Base-by-base conservation (phyloP, 53 echinoderm and acorn worm genomes). In the Antedon mediterranea region DNA sequence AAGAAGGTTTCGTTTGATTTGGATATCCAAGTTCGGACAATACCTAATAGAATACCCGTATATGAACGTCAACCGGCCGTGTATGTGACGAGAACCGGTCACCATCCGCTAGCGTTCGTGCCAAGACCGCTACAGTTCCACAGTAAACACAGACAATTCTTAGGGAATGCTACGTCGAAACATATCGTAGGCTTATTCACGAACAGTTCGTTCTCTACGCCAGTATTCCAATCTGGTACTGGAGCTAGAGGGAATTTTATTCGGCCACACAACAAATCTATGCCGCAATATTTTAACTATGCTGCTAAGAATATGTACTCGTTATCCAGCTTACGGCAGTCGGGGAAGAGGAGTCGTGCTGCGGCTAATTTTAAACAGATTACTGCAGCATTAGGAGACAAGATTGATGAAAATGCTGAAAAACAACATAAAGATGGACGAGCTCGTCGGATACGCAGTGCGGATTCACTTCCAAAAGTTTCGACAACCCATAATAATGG, bases 1-100 rank as follows among this genome's bases (percentile, higher is more conserved):
- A 93, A 93, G 57, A 81, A 81, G 78, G 93, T 93, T 28, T 91
- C 93, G 13, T 93, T 93, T 79, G 91, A 93, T 43, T 72, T 89
- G 30, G 90, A 93, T 74, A 76, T 91, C 8, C 85, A 93, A 32
- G 88, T 93, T 0, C 82, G 83, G 32, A 93, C 93, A 9, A 93
- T 93, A 43, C 93, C 93, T 9, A 86, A 93, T 28, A 79, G 93
- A 31, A 91, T 93, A 20, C 93, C 93, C 0, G 33, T 87, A 14
- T 93, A 93, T 37, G 93, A 93, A 77, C 71, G 91, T 30, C 78
- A 88, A 0, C 93, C 93, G 9, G 93, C 88, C 28, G 8, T 71
- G 11, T 31, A 79, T 41, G 57, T 57, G 2, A 32, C 87, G 13
- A 73, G 77, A 20, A 80, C 75, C 0, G 72, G 71, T 20, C 85